phyloP scores from a whole-genome alignment of 2,797 vertebrate species.

The Typhlichthys subterraneus region DNA sequence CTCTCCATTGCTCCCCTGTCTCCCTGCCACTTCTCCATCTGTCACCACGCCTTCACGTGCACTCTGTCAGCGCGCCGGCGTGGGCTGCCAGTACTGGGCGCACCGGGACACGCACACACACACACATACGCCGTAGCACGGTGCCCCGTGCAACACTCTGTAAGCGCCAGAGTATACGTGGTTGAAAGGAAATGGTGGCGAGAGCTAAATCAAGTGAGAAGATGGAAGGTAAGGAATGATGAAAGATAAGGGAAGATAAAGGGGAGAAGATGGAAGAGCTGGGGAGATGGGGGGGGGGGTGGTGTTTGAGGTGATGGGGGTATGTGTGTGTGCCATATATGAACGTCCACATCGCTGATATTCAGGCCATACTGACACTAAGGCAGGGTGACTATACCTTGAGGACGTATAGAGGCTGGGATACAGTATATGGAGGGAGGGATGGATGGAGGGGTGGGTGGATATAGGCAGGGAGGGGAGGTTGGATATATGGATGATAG shows the following conservation, averaged over 20 bases:
- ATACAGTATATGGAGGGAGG: slow-evolving; percentile 35
- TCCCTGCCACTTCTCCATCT: slow-evolving; percentile 66
- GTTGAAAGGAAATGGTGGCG: neutral
- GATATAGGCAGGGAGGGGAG: slow-evolving; percentile 45
- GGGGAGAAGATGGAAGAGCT: too few species aligned
- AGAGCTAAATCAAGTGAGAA: neutral
- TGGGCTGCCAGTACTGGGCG: slow-evolving; percentile 43
- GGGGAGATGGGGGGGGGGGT: neutral
- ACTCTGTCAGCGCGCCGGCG: slow-evolving; percentile 43
- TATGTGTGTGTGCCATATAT: slow-evolving; percentile 34
- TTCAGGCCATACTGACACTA: slow-evolving; percentile 60
- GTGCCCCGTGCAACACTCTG: neutral
- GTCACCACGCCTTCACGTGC: slow-evolving; percentile 39
- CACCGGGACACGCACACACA: slow-evolving; percentile 18
- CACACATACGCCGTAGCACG: slow-evolving; percentile 1
- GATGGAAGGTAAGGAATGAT: neutral
- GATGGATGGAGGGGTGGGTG: slow-evolving; percentile 14
- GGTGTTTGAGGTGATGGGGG: neutral
- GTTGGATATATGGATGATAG: slow-evolving; percentile 12
- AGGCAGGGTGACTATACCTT: slow-evolving; percentile 62
- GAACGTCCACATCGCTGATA: slow-evolving; percentile 29
- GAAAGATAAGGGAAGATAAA: slow-evolving; percentile 2
- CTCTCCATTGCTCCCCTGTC: slow-evolving; percentile 14
- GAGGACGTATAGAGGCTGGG: slow-evolving; percentile 36
- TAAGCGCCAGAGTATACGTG: neutral